Percentiles rank a stretch among this genome's conserved stretches.
These are phyloP conservation scores for Drosophila mayaguana DNA, from an alignment of 2,888 invertebrate genomes.

Conservation along the genomic window DNA sequence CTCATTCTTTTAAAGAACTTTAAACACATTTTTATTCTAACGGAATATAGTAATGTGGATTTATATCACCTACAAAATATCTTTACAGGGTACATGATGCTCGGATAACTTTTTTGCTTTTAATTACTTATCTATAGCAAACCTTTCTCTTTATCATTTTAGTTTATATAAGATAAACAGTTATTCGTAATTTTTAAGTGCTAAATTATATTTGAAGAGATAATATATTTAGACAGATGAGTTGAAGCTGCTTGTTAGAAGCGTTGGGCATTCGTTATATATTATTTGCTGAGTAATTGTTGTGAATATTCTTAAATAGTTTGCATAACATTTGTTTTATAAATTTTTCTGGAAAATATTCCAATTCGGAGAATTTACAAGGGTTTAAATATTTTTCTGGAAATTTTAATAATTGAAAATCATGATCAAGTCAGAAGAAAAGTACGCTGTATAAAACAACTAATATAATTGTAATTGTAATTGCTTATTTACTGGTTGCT, in stretches of 20 bases:
- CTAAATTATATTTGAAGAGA: neutral
- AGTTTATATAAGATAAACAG: neutral
- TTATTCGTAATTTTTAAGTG: slow-evolving; percentile 1
- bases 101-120: too few species aligned
- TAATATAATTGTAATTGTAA: neutral
- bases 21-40: too few species aligned
- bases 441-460: neutral
- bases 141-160: neutral
- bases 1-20: too few species aligned
- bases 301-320: too few species aligned
- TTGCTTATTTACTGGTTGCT: slow-evolving; percentile 3
- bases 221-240: neutral
- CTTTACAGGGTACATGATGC: too few species aligned
- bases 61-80: too few species aligned
- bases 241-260: neutral
- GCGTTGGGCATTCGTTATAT: too few species aligned
- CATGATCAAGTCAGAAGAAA: neutral
- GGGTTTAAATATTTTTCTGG: neutral
- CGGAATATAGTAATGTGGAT: too few species aligned
- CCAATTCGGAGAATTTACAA: neutral
- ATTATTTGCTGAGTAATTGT: too few species aligned
- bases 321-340: too few species aligned
- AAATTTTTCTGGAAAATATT: too few species aligned
- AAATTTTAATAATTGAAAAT: neutral
- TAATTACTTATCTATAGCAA: neutral